Percentiles rank a stretch among this genome's conserved stretches.
Conservation (phyloP, 2,888 invertebrate species). For the Luffia ferchaultella region DNA sequence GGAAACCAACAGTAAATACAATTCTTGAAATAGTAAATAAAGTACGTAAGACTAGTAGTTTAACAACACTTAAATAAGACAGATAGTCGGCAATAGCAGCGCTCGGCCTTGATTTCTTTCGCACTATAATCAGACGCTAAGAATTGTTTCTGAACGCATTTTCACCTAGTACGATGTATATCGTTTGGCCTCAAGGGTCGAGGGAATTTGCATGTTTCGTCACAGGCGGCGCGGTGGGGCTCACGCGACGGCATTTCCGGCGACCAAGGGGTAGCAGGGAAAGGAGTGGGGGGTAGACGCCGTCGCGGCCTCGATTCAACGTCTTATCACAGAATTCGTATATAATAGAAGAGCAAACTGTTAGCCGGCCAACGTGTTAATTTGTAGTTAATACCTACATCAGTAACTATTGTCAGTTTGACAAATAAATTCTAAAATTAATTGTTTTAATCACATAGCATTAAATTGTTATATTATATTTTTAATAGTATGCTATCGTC, state of each 20-base stretch:
- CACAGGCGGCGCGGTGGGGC: conserved; percentile 12
- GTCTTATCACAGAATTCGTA: background rate
- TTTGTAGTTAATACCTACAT: too few relatives aligned
- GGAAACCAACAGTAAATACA: too few relatives aligned
- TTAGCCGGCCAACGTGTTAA: too few relatives aligned
- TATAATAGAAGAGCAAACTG: background rate
- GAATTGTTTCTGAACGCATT: conserved; percentile 29
- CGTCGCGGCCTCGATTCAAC: conserved; percentile 39
- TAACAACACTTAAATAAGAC: background rate
- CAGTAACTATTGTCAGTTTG: too few relatives aligned
- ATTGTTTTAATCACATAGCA: too few relatives aligned
- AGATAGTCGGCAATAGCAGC: conserved; percentile 12
- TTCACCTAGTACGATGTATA: conserved; percentile 31
- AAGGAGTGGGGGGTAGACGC: conserved; percentile 14
- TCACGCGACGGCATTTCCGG: conserved; percentile 43
- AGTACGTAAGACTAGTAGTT: too few relatives aligned
- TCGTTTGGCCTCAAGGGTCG: conserved; percentile 18
- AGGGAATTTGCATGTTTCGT: conserved; percentile 19
- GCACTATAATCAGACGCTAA: conserved; percentile 18
- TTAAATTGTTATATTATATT: too few relatives aligned
- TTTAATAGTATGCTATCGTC: too few relatives aligned
- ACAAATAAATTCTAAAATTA: too few relatives aligned
- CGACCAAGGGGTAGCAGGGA: conserved; percentile 18
- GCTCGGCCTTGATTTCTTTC: conserved; percentile 31
- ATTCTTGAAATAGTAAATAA: too few relatives aligned